A percentile compares a stretch with the other conserved stretches of the same genome.
phyloP scores from a whole-genome alignment of 1,140 invertebrate species.

The Euwallacea similis region DNA sequence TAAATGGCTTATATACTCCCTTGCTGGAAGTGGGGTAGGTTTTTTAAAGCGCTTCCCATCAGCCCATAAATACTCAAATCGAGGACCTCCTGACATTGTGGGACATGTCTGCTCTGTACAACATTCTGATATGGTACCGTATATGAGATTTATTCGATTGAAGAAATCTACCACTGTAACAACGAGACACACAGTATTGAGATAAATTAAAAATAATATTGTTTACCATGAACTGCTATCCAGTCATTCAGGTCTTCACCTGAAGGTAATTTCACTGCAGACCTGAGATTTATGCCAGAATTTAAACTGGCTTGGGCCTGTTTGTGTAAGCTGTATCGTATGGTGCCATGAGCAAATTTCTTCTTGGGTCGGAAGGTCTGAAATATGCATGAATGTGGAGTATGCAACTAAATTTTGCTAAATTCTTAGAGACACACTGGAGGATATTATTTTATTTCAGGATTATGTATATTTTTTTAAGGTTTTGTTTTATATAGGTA shows the following conservation, averaged over 20 bases:
- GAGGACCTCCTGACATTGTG: conserved; percentile 86
- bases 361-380: conserved; percentile 91
- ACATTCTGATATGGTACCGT: conserved; percentile 86
- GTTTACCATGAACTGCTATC: conserved; percentile 90
- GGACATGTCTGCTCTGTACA: conserved; percentile 87
- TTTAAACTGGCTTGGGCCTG: conserved; percentile 91
- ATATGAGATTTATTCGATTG: conserved; percentile 92
- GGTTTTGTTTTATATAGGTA: too few relatives aligned
- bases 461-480: too few relatives aligned
- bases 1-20: conserved; percentile 81
- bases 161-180: conserved; percentile 91
- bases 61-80: conserved; percentile 93
- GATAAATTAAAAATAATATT: background rate
- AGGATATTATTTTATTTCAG: too few relatives aligned
- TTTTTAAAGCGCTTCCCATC: conserved; percentile 84
- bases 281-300: conserved; percentile 89
- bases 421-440: too few relatives aligned
- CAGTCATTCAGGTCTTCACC: conserved; percentile 92
- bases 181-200: background rate
- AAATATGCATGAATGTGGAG: conserved; percentile 22
- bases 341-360: conserved; percentile 85
- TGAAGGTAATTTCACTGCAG: conserved; percentile 81
- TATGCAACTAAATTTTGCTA: too few relatives aligned
- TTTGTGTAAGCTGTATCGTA: conserved; percentile 90
- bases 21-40: conserved; percentile 84